Conservation (phyloP, 2,113 vertebrate genomes). For the Acrocephalus arundinaceus region DNA sequence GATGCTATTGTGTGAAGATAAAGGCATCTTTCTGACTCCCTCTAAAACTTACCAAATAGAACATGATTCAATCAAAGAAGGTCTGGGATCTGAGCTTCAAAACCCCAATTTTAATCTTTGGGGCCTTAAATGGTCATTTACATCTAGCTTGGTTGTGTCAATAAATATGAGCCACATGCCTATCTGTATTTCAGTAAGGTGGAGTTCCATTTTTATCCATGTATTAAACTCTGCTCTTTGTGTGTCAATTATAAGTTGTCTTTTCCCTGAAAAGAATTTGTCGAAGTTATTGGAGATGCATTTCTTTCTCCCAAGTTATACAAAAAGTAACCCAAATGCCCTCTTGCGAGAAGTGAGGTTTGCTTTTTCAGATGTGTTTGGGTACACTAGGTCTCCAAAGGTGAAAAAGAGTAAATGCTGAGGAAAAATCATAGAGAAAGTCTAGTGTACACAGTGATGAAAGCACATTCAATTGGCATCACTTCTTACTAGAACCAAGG, state of each 20-base stretch:
- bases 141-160: not conserved
- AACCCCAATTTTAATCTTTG: not conserved
- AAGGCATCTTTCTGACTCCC: not conserved
- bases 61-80: not conserved
- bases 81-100: not conserved
- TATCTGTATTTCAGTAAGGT: not conserved
- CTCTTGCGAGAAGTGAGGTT: not conserved
- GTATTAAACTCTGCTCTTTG: not conserved
- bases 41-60: not conserved
- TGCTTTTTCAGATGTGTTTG: not conserved
- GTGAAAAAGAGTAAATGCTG: not conserved
- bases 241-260: not conserved
- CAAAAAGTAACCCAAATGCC: not conserved
- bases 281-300: not conserved
- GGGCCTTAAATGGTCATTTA: not conserved
- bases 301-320: not conserved
- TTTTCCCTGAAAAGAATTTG: not conserved
- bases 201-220: not conserved
- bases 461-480: not conserved
- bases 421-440: not conserved
- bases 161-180: rapidly evolving
- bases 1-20: not conserved
- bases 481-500: not conserved
- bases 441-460: not conserved
- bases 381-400: not conserved